phyloP scores from a whole-genome alignment of 2,113 vertebrate genomes.

The Callionymus lyra region DNA sequence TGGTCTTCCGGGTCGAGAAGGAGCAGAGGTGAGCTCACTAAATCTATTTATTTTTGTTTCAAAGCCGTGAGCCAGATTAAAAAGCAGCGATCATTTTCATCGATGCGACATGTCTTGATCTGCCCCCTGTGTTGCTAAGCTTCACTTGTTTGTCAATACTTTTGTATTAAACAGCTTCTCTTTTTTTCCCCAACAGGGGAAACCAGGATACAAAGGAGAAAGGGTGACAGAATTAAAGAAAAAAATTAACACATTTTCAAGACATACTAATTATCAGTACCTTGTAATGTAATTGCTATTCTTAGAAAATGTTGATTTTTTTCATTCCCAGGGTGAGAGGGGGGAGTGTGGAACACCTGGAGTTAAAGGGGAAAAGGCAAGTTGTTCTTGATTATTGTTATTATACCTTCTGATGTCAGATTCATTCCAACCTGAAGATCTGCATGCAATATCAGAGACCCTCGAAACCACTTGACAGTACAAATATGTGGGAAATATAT shows the following conservation, averaged over 20 bases:
- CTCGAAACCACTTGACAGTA: neutral
- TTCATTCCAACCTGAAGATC: too few relatives aligned
- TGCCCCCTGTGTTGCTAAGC: conserved; percentile 4
- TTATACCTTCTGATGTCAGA: neutral
- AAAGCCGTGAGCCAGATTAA: neutral
- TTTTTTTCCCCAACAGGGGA: conserved; percentile 71
- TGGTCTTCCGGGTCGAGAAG: conserved; percentile 77
- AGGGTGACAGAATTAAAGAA: conserved; percentile 73
- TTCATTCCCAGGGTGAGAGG: conserved; percentile 72
- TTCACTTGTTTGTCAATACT: neutral
- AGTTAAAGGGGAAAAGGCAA: conserved; percentile 80
- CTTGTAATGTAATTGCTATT: neutral
- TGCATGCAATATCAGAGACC: too few relatives aligned
- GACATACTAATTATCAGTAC: too few relatives aligned
- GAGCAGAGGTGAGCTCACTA: conserved; percentile 68
- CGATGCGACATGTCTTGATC: neutral
- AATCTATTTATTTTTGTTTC: neutral
- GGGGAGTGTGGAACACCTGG: conserved; percentile 86
- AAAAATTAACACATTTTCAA: too few relatives aligned
- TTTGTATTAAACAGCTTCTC: conserved; percentile 12
- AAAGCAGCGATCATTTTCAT: neutral
- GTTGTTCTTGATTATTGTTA: conserved; percentile 5
- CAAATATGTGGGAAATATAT: neutral
- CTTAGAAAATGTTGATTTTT: conserved; percentile 5
- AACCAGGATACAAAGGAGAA: conserved; percentile 83